Percentiles rank a stretch among this genome's conserved stretches.
Conservation (phyloP, 1,140 invertebrate genomes). For the Ceratoteleas bidentatus region DNA sequence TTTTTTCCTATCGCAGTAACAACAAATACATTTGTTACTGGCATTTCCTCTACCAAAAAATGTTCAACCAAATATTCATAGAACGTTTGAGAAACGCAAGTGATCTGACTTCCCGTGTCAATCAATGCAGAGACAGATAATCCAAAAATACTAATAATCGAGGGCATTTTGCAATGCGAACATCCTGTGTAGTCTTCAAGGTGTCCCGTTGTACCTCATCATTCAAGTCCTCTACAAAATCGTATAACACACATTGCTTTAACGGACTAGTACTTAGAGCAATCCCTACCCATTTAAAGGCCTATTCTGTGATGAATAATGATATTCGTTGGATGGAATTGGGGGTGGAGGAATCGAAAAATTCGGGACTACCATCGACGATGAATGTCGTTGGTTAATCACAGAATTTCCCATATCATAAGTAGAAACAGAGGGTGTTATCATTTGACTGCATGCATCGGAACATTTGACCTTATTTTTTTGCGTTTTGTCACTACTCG, state of each 20-base stretch:
- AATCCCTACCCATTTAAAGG: neutral
- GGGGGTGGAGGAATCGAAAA: neutral
- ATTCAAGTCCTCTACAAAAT: neutral
- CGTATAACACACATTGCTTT: neutral
- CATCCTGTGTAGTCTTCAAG: neutral
- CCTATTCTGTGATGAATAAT: too few species aligned
- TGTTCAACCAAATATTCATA: neutral
- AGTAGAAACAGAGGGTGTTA: too few species aligned
- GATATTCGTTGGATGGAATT: too few species aligned
- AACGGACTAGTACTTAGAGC: slow-evolving; percentile 4
- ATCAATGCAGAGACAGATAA: neutral
- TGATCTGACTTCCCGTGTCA: neutral
- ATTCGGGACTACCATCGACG: too few species aligned
- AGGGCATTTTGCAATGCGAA: neutral
- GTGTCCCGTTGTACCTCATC: neutral
- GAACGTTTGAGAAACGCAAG: neutral
- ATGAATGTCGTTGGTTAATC: too few species aligned
- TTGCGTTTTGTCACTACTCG: too few species aligned
- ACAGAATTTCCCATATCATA: too few species aligned
- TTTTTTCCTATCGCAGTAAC: neutral
- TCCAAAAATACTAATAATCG: neutral
- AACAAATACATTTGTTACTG: neutral
- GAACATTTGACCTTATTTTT: too few species aligned
- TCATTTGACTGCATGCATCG: too few species aligned
- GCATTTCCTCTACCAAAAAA: neutral